A percentile compares a stretch with the other conserved stretches of the same genome.
These are phyloP conservation scores for Cerastis rubricosa DNA, from an alignment of 2,888 invertebrate genomes.

Conservation along the genomic window DNA sequence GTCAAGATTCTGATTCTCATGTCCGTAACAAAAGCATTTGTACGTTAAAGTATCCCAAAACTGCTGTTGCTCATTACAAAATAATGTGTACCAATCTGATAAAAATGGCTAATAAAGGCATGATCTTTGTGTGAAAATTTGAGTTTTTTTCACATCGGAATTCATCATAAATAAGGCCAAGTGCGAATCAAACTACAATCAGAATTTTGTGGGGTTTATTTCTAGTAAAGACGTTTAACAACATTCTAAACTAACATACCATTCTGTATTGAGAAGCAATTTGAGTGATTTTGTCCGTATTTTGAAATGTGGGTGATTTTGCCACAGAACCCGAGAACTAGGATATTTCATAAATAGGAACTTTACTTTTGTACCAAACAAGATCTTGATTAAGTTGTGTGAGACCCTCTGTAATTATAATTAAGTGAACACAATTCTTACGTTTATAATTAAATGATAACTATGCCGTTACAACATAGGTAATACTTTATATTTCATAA, in stretches of 20 bases:
- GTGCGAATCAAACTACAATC: constrained; percentile 30
- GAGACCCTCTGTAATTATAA: constrained; percentile 58
- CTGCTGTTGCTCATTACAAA: constrained; percentile 47
- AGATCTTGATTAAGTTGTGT: constrained; percentile 60
- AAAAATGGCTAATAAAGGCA: constrained; percentile 40
- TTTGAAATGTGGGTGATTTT: not conserved
- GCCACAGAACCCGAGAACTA: constrained; percentile 2
- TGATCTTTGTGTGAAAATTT: constrained; percentile 58
- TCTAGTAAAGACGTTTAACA: not conserved
- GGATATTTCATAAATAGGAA: constrained; percentile 58
- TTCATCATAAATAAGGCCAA: constrained; percentile 46
- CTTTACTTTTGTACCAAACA: constrained; percentile 27
- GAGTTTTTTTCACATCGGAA: constrained; percentile 42
- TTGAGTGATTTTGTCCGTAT: not conserved
- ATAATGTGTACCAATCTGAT: constrained; percentile 52
- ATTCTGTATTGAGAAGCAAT: not conserved
- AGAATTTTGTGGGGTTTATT: constrained; percentile 18
- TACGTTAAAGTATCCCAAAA: constrained; percentile 27
- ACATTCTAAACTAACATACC: constrained; percentile 4
- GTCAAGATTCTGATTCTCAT: constrained; percentile 31
- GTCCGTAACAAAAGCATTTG: constrained; percentile 30
- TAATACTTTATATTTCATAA: constrained; percentile 41
- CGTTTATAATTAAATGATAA: constrained; percentile 59
- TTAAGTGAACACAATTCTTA: constrained; percentile 59
- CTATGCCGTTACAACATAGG: constrained; percentile 41